Evolutionary conservation across 1,140 invertebrate species (phyloP).

Genomic region (Vollenhovia emeryi): DNA sequence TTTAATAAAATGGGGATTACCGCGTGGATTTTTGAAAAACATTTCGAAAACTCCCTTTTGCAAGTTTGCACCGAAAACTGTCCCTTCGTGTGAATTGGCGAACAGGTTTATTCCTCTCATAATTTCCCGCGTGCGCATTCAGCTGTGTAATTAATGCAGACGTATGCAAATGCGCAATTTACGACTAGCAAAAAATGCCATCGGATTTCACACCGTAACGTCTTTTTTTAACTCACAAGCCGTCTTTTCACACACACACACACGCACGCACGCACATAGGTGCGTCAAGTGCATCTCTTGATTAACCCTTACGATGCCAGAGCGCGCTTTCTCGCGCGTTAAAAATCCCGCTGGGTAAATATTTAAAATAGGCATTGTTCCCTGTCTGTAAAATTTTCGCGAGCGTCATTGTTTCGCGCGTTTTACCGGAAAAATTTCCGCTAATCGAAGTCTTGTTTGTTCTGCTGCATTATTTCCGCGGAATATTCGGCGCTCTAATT

Average conservation of each 20-base stretch:
- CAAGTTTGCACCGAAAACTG: background rate
- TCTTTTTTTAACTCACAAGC: background rate
- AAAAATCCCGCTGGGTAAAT: background rate
- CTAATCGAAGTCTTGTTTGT: background rate
- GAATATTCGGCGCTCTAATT: slow-evolving; percentile 42
- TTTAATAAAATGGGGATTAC: background rate
- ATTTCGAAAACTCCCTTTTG: background rate
- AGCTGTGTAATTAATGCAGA: slow-evolving; percentile 43
- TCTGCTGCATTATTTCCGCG: slow-evolving; percentile 11
- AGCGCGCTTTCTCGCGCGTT: background rate
- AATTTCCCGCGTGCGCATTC: background rate
- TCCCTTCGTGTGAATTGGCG: background rate
- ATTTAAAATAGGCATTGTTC: background rate
- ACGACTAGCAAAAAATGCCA: background rate
- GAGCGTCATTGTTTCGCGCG: background rate
- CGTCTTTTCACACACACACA: background rate
- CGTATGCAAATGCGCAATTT: slow-evolving; percentile 35
- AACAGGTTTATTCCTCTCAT: background rate
- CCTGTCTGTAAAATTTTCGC: background rate
- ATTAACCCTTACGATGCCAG: background rate
- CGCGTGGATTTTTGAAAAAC: background rate
- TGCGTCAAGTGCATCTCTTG: background rate
- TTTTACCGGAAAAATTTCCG: background rate
- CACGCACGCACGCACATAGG: too few relatives aligned
- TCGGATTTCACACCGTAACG: background rate